Conservation (phyloP, 2,888 invertebrate species). For the Calameuta pallipes region DNA sequence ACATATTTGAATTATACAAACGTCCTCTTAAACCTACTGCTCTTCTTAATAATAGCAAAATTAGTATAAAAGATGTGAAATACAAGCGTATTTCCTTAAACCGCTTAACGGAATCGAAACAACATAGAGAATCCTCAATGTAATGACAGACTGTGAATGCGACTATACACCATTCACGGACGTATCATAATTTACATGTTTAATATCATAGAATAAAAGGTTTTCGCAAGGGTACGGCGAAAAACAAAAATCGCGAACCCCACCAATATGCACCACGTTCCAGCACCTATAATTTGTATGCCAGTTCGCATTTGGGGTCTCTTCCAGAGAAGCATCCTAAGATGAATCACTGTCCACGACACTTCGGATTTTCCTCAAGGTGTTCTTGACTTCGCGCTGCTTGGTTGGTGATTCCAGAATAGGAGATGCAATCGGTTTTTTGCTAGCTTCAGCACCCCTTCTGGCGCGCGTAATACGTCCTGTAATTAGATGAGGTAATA, state of each 20-base stretch:
- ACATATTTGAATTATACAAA: background rate
- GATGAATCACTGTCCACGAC: constrained; percentile 49
- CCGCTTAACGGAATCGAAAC: background rate
- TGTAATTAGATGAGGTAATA: background rate
- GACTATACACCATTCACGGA: background rate
- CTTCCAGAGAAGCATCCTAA: constrained; percentile 15
- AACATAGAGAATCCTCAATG: background rate
- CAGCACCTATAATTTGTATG: background rate
- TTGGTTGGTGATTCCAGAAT: constrained; percentile 15
- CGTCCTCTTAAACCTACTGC: background rate
- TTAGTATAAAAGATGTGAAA: background rate
- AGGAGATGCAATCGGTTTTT: constrained; percentile 7
- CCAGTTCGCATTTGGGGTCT: background rate
- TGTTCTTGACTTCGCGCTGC: constrained; percentile 31
- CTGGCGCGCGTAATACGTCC: constrained; percentile 39
- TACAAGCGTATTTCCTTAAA: background rate
- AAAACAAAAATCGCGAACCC: background rate
- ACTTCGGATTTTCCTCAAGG: constrained; percentile 36
- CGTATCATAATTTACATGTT: background rate
- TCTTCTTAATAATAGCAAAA: constrained; percentile 6
- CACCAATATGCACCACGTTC: background rate
- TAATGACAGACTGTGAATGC: background rate
- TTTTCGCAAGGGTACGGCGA: background rate
- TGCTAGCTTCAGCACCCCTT: constrained; percentile 21
- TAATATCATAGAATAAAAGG: background rate